phyloP scores from a whole-genome alignment of 2,113 vertebrate species.

The Semnornis frantzii region DNA sequence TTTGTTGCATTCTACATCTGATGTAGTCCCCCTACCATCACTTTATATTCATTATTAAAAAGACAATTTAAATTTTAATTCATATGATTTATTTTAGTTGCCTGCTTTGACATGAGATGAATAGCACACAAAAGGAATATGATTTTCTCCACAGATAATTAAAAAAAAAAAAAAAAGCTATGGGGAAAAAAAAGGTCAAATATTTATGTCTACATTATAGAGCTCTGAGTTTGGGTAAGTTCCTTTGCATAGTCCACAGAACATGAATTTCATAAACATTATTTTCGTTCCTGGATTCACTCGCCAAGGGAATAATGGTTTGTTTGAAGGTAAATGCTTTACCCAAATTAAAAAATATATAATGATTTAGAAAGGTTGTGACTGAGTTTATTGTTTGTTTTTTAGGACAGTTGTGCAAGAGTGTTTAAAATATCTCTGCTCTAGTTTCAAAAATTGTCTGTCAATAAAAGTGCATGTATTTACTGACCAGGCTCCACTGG shows the following conservation, averaged over 20 bases:
- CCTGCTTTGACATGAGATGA: not conserved
- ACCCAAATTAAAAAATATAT: not conserved
- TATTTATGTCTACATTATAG: not conserved
- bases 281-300: not conserved
- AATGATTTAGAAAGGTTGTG: not conserved
- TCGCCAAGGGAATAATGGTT: not conserved
- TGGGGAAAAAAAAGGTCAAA: not conserved
- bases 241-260: not conserved
- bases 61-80: slow-evolving; percentile 12
- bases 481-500: not conserved
- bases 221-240: not conserved
- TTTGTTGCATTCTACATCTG: not conserved
- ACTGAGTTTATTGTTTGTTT: not conserved
- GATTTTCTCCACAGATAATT: not conserved
- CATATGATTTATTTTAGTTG: slow-evolving; percentile 18
- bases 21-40: not conserved
- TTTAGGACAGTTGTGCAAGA: not conserved
- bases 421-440: not conserved
- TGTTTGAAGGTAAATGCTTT: not conserved
- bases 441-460: not conserved
- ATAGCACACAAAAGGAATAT: not conserved
- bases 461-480: not conserved
- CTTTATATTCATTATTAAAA: not conserved
- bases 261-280: not conserved
- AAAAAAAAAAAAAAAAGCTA: not conserved